Evolutionary conservation across 2,888 invertebrate species (phyloP), one percentile per base, ranked within the genome.

Genomic region (Dolichopus griseipennis): DNA sequence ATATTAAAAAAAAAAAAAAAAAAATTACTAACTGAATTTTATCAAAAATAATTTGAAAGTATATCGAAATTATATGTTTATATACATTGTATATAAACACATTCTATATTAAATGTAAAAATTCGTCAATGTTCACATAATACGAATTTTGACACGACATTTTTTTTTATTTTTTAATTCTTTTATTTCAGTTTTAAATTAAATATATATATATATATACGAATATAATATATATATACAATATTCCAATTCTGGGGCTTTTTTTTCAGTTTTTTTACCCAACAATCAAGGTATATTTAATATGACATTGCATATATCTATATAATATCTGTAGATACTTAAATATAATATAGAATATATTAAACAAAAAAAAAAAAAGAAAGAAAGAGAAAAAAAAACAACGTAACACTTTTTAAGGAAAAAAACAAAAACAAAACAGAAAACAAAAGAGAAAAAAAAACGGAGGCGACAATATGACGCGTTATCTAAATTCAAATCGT

Each of bases 391-490:
- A 62, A 62, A 62, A 62, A 62, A 20, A 21, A 62, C 10, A 62
- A 62, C 62, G 22, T 22, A 62, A 22, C 62, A 62, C 21, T 22
- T 22, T 22, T 62, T 62, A 62, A 22, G 62, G 22, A 73, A 72
- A 68, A 70, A n/a, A n/a, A n/a, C n/a, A n/a, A n/a, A n/a, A n/a
- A n/a, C n/a, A n/a, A n/a, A n/a, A n/a, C n/a, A n/a, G n/a, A n/a
- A n/a, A n/a, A n/a, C n/a, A n/a, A n/a, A n/a, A n/a, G n/a, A n/a
- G n/a, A n/a, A n/a, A n/a, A 27, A 27, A 27, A 70, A 73, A 74
- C 74, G 69, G 74, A 74, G 74, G 74, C 74, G 74, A 74, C 74
- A 74, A 72, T 72, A 73, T 74, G 74, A 74, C 73, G 74, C 74
- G 74, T 73, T 73, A 74, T 74, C 73, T 73, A 71, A 74, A 74